A percentile compares a stretch with the other conserved stretches of the same genome.
Evolutionary conservation across 2,113 vertebrate genomes (phyloP).

Genomic region (Geococcyx californianus): DNA sequence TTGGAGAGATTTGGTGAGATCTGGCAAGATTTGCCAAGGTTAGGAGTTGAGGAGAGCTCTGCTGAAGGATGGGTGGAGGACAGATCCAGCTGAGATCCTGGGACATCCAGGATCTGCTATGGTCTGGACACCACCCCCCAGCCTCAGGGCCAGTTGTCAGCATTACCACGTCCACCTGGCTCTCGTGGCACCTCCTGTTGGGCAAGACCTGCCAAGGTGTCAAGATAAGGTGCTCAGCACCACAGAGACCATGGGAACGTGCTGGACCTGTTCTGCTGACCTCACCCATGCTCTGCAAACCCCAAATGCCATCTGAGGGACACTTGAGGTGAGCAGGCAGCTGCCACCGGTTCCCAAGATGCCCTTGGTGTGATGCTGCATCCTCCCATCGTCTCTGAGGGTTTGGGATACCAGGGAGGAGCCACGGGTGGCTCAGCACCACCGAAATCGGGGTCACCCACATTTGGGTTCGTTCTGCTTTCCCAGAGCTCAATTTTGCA

Average conservation of each 20-base stretch:
- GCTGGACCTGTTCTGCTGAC: not conserved
- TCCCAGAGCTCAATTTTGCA: not conserved
- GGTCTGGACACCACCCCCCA: accelerated
- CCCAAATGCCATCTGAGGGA: not conserved
- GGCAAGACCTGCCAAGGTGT: not conserved
- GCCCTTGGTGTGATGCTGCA: accelerated
- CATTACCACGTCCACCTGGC: accelerated
- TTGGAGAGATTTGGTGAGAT: accelerated
- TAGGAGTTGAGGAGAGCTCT: accelerated
- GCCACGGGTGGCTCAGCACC: not conserved
- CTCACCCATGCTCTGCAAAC: not conserved
- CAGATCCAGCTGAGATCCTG: accelerated
- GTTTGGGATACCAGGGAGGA: not conserved
- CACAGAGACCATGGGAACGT: accelerated
- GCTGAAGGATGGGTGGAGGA: too few species aligned
- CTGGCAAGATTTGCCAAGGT: too few species aligned
- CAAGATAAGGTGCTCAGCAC: accelerated
- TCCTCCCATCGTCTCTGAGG: not conserved
- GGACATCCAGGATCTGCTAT: accelerated
- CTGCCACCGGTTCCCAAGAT: not conserved
- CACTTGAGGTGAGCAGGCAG: accelerated
- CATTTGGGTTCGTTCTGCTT: not conserved
- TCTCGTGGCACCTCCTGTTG: accelerated
- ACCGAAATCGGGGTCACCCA: not conserved
- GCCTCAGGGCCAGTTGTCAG: accelerated